Evolutionary conservation across 2,888 invertebrate genomes (phyloP), one percentile per base, ranked within the genome.

Genomic region (Poecilus cupreus): DNA sequence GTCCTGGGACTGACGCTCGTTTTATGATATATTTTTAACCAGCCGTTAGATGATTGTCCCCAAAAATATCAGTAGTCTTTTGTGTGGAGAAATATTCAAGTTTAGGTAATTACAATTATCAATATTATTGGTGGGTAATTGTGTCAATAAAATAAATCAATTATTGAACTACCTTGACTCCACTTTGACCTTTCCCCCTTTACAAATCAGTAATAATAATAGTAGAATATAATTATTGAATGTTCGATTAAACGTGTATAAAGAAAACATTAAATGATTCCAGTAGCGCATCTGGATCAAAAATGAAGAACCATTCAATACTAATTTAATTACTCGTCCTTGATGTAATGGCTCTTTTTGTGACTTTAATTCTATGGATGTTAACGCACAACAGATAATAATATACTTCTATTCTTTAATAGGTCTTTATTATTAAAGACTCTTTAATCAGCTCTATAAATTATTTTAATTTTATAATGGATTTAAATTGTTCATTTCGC

Each of bases 391-490:
- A 13, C 8, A 18, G 20, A 22, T 54, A 54, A 54, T 54, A 54
- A 54, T 54, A 54, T n/a, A 22, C 22, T 22, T 54, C 22, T 20
- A n/a, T n/a, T 22, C 54, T 22, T 2, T 26, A 60, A 60, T 26
- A 26, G 60, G n/a, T 8, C 26, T 60, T 60, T 60, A 60, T n/a
- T 60, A 60, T 13, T 60, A 32, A 60, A 60, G 26, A 13, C 24
- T 26, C 60, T 43, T 43, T 43, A 43, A 43, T 43, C 43, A 43
- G 43, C 1, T 3, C 43, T 22, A 60, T 60, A 60, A 60, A 60
- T 26, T 60, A 60, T 60, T 60, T 60, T 60, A 60, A 60, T 60
- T 60, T 60, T 60, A 60, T 60, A 60, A 60, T 60, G 24, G 60
- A 24, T 26, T 60, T 60, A 60, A 60, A 60, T 60, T 60, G 60